Percentiles rank a stretch among this genome's conserved stretches.
phyloP scores from a whole-genome alignment of 2,113 vertebrate species.

The Pholis gunnellus region DNA sequence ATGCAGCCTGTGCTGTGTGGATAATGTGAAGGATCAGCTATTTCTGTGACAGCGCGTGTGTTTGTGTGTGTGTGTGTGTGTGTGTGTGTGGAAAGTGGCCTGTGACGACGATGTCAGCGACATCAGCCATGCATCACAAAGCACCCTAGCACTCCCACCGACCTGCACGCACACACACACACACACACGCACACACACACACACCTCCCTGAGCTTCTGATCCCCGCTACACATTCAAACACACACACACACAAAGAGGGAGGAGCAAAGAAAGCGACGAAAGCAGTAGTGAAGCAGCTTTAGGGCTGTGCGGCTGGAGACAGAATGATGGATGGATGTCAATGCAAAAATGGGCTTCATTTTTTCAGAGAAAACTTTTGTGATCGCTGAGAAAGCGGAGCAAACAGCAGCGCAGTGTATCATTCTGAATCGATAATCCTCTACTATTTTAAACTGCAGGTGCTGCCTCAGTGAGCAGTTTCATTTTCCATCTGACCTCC shows the following conservation, averaged over 20 bases:
- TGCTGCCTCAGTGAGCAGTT: conserved; percentile 31
- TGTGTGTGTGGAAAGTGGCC: conserved; percentile 66
- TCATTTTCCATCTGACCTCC: conserved; percentile 43
- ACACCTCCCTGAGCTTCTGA: conserved; percentile 72
- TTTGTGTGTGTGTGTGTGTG: conserved; percentile 52
- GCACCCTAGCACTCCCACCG: conserved; percentile 61
- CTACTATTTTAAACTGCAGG: conserved; percentile 28
- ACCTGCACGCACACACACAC: not conserved
- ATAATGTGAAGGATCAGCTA: conserved; percentile 82
- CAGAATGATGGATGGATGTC: not conserved
- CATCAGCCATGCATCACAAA: conserved; percentile 81
- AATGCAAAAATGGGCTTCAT: not conserved
- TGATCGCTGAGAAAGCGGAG: not conserved
- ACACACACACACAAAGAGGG: conserved; percentile 54
- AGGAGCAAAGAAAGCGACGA: conserved; percentile 62
- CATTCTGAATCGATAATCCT: conserved; percentile 37
- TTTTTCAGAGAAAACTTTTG: not conserved
- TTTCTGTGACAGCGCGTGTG: conserved; percentile 68
- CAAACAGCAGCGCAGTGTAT: not conserved
- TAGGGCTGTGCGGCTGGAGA: conserved; percentile 20
- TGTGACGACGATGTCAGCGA: conserved; percentile 69
- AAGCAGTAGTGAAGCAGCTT: conserved; percentile 31
- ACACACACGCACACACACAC: not conserved
- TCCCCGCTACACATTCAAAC: conserved; percentile 53
- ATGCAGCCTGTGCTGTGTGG: conserved; percentile 68